phyloP scores from a whole-genome alignment of 2,888 invertebrate species.

The Plutella xylostella region DNA sequence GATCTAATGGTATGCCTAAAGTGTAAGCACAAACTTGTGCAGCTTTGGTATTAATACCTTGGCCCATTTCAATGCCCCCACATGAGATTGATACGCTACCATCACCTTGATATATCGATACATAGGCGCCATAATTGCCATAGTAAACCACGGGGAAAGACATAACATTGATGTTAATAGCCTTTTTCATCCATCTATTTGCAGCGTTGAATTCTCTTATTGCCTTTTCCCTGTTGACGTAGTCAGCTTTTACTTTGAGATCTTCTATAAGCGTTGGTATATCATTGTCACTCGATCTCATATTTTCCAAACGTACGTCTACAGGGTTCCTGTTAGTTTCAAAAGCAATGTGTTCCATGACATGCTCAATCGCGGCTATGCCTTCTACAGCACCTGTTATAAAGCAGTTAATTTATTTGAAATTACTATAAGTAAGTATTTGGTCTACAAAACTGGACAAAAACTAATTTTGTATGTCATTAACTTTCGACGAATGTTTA shows the following conservation, averaged over 20 bases:
- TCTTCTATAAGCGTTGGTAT: slow-evolving; percentile 64
- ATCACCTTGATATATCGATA: slow-evolving; percentile 76
- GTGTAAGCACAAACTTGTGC: slow-evolving; percentile 81
- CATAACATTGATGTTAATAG: slow-evolving; percentile 74
- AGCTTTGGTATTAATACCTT: slow-evolving; percentile 84
- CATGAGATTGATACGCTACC: slow-evolving; percentile 77
- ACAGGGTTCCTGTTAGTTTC: slow-evolving; percentile 67
- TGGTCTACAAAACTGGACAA: too few relatives aligned
- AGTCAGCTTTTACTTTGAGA: slow-evolving; percentile 63
- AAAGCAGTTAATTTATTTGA: too few relatives aligned
- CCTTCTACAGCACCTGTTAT: slow-evolving; percentile 67
- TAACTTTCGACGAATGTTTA: too few relatives aligned
- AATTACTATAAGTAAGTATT: too few relatives aligned
- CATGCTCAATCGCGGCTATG: slow-evolving; percentile 69
- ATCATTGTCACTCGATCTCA: slow-evolving; percentile 50
- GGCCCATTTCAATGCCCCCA: slow-evolving; percentile 80
- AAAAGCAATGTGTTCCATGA: slow-evolving; percentile 77
- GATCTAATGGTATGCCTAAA: slow-evolving; percentile 74
- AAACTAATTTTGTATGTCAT: too few relatives aligned
- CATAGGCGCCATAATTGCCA: slow-evolving; percentile 70
- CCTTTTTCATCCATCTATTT: slow-evolving; percentile 84
- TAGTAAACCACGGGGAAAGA: slow-evolving; percentile 68
- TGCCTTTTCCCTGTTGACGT: slow-evolving; percentile 55
- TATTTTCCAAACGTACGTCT: slow-evolving; percentile 68
- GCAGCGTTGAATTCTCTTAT: slow-evolving; percentile 69